phyloP scores from a whole-genome alignment of 2,113 vertebrate genomes.

The Odocoileus virginianus region DNA sequence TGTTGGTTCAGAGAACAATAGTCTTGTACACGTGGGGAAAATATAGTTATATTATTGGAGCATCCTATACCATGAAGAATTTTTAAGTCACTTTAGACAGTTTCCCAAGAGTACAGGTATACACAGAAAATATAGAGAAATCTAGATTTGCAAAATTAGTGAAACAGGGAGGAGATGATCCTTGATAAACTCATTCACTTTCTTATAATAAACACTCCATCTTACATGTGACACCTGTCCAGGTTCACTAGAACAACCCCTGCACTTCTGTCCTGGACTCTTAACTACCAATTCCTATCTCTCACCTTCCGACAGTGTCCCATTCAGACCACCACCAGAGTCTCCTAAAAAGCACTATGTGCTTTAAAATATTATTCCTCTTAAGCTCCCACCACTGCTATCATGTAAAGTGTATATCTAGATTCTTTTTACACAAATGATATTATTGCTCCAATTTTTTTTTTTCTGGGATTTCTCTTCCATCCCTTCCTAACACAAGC shows the following conservation, averaged over 20 bases:
- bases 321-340: not conserved
- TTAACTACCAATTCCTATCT: not conserved
- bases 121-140: not conserved
- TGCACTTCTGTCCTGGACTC: not conserved
- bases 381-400: not conserved
- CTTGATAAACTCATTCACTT: not conserved
- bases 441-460: not conserved
- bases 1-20: not conserved
- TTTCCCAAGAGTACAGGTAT: not conserved
- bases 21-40: not conserved
- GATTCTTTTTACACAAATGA: not conserved
- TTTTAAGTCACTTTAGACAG: not conserved
- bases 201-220: not conserved
- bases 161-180: not conserved
- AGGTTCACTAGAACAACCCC: not conserved
- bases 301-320: not conserved
- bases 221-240: not conserved
- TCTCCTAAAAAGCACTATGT: not conserved
- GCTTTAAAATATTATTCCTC: not conserved
- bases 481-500: not conserved
- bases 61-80: not conserved
- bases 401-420: not conserved
- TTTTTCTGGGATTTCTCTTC: not conserved
- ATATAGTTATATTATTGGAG: not conserved
- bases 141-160: not conserved